These are phyloP conservation scores for Orchestes rusci DNA, from an alignment of 2,888 invertebrate species.

Conservation along the genomic window DNA sequence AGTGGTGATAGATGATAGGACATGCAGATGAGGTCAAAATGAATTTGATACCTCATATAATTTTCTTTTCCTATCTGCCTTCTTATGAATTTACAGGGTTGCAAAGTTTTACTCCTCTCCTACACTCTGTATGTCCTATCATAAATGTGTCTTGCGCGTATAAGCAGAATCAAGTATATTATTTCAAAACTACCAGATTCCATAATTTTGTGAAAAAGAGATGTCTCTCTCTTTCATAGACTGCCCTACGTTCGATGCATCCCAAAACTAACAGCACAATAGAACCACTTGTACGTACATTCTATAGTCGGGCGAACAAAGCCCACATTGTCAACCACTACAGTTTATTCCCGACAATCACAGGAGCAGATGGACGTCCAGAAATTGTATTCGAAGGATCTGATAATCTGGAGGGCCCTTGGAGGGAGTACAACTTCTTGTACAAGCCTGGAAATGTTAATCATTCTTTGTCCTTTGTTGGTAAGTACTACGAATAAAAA, in stretches of 20 bases:
- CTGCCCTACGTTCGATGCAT: constrained; percentile 53
- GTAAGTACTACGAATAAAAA: too few relatives aligned
- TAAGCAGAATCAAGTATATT: too few relatives aligned
- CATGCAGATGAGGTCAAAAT: too few relatives aligned
- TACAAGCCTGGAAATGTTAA: constrained; percentile 71
- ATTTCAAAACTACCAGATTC: too few relatives aligned
- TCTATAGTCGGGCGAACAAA: constrained; percentile 51
- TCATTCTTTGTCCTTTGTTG: constrained; percentile 57
- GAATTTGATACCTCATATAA: too few relatives aligned
- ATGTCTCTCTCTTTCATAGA: constrained; percentile 40
- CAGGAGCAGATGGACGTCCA: constrained; percentile 61
- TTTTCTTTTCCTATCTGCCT: too few relatives aligned
- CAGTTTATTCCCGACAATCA: constrained; percentile 57
- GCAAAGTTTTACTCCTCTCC: too few relatives aligned
- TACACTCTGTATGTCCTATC: too few relatives aligned
- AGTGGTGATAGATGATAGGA: too few relatives aligned
- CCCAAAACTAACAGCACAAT: constrained; percentile 50
- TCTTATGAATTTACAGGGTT: too few relatives aligned
- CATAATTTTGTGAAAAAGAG: too few relatives aligned
- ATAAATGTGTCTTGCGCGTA: too few relatives aligned
- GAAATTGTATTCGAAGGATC: constrained; percentile 71
- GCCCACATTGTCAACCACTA: constrained; percentile 61
- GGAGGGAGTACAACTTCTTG: constrained; percentile 67
- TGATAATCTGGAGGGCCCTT: constrained; percentile 55
- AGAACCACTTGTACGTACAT: constrained; percentile 41